Percentiles rank a stretch among this genome's conserved stretches.
These are phyloP conservation scores for Theropithecus gelada DNA, from an alignment of 2,113 vertebrate genomes.

Conservation along the genomic window DNA sequence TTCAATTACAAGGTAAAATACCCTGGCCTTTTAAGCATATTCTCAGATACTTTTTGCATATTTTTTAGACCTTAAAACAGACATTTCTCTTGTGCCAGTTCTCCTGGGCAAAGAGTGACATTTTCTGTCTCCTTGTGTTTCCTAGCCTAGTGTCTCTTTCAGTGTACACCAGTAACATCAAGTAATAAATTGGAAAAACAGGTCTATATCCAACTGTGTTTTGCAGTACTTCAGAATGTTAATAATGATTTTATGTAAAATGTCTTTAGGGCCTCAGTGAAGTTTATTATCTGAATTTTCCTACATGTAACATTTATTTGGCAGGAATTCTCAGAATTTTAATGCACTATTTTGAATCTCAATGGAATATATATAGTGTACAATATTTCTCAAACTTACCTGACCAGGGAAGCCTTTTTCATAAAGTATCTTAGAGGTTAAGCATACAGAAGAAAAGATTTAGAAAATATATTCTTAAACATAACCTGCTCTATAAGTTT, in stretches of 20 bases:
- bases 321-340: not conserved
- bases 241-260: not conserved
- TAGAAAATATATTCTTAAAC: not conserved
- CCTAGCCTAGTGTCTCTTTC: not conserved
- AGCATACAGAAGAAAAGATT: not conserved
- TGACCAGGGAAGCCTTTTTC: not conserved
- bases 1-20: conserved; percentile 51
- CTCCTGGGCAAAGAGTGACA: conserved; percentile 17
- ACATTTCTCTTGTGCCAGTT: conserved; percentile 25
- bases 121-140: not conserved
- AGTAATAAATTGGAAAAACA: not conserved
- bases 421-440: not conserved
- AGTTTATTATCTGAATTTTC: not conserved
- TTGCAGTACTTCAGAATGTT: not conserved
- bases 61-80: conserved; percentile 32
- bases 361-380: not conserved
- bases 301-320: not conserved
- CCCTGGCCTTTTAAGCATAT: conserved; percentile 25
- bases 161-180: not conserved
- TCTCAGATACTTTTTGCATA: conserved; percentile 21
- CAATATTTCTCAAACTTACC: not conserved
- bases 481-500: not conserved
- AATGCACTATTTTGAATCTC: not conserved
- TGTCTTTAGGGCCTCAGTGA: not conserved
- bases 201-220: not conserved